Conservation (phyloP, 2,113 vertebrate genomes). For the Gymnogyps californianus region DNA sequence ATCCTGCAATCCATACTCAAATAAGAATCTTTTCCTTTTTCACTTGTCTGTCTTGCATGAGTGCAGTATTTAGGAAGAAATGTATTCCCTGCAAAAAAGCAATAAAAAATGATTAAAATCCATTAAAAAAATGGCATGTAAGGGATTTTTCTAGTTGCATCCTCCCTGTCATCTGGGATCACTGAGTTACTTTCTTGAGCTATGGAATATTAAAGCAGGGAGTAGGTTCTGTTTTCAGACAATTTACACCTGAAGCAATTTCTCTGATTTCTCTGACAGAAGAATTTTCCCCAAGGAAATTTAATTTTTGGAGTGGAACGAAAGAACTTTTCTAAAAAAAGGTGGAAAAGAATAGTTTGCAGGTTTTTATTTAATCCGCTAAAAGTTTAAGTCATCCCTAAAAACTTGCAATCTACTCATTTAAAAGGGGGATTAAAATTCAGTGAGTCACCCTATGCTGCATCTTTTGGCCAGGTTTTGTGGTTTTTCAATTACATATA, state of each 20-base stretch:
- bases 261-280: not conserved
- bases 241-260: not conserved
- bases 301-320: not conserved
- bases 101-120: not conserved
- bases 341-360: not conserved
- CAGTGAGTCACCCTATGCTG: not conserved
- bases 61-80: not conserved
- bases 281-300: not conserved
- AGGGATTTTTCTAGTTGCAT: not conserved
- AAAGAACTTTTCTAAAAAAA: not conserved
- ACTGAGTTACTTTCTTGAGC: not conserved
- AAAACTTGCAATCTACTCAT: not conserved
- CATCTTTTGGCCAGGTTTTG: constrained; percentile 32
- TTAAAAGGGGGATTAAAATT: not conserved
- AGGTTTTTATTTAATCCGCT: not conserved
- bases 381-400: not conserved
- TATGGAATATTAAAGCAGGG: not conserved
- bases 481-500: not conserved
- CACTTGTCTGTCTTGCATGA: not conserved
- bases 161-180: not conserved
- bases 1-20: not conserved
- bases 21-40: not conserved
- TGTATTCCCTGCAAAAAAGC: not conserved
- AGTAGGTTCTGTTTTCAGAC: not conserved
- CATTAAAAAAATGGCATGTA: not conserved